Evolutionary conservation across 2,797 vertebrate species (phyloP), one percentile per base, ranked within the genome.

Genomic region (Poecilia picta): DNA sequence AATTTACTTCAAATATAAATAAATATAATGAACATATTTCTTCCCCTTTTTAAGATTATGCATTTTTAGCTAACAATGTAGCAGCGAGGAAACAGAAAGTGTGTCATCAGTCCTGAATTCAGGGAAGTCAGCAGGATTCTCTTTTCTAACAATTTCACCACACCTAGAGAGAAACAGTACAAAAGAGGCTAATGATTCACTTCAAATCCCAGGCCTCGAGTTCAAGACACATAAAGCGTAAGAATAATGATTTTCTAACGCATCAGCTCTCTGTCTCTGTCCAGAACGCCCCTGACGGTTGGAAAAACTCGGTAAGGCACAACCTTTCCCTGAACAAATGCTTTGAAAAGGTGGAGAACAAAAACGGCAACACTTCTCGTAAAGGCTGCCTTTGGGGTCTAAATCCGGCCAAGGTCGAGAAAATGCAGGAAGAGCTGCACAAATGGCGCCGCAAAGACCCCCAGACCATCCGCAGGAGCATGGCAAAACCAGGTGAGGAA

Each of bases 221-320:
- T 46, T 41, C 25, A 71, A 41, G 36, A n/a, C 45, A 39, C 11
- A 28, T 68, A 25, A 70, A 43, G 11, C 13, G 13, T 28, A 46
- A 28, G 41, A 46, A 4, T 3, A 71, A 45, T 46, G 41, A 6
- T 71, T 71, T 45, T n/a, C 5, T 71, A 46, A 46, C 25, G 8
- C 11, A 46, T 28, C 5, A 8, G 1, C 2, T 41, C n/a, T 33
- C 51, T 79, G 31, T 81, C 76, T 82, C 25, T 68, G 53, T 88
- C 79, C 90, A 99, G 98, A 99, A 98, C 7, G 98, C 98, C 18
- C 98, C 98, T 2, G 98, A 99, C n/a, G 98, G 98, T 49, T 99
- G 98, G 98, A 99, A 99, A 94, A 99, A 99, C 94, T 99, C 98
- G 0, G 98, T 99, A 55, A 97, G 98, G 74, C 98, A 99, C 96